Base-by-base conservation (phyloP, 2,888 invertebrate species). In the Allophyes oxyacanthae region DNA sequence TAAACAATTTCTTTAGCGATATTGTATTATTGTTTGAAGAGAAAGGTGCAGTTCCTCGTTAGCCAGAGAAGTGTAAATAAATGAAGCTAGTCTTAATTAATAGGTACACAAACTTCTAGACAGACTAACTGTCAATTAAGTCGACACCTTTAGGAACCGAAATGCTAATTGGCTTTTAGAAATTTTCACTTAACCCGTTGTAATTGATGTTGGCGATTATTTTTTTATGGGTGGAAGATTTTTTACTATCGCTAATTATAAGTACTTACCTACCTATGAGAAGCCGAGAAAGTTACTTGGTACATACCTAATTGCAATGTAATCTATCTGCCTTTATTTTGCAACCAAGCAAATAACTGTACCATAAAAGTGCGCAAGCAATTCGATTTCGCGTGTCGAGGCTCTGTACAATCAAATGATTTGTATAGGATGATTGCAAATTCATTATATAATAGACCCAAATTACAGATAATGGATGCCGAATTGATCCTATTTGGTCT, bases 41-140 rank as follows among this genome's bases (percentile, higher is more conserved):
- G 91, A 92, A 91, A 91, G 90, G 82, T 68, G 73, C 68, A 77
- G 49, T 61, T 65, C 53, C 65, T 59, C 65, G 72, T 78, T 72
- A 79, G 68, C 57, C 58, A 73, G 66, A 65, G 68, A 64, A 77
- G 62, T 60, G 64, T 81, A 73, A 78, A 82, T 60, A 76, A 67
- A 72, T 71, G 60, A 52, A 73, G 75, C 76, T 73, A 73, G 67
- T 64, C 64, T 70, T 82, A 80, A 84, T 86, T 79, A 77, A 74
- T 76, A 79, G 68, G 67, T 72, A 77, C 65, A 77, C 58, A 78
- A 49, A 53, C 43, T 55, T 64, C 75, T 61, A 71, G 77, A 61
- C 70, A 66, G 53, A 60, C 68, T 78, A 77, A 72, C 74, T 70
- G 69, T 64, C 76, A 77, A 78, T 79, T 79, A 79, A 50, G 50